Base-by-base conservation (phyloP, 2,113 vertebrate species). In the Dipodomys ordii region DNA sequence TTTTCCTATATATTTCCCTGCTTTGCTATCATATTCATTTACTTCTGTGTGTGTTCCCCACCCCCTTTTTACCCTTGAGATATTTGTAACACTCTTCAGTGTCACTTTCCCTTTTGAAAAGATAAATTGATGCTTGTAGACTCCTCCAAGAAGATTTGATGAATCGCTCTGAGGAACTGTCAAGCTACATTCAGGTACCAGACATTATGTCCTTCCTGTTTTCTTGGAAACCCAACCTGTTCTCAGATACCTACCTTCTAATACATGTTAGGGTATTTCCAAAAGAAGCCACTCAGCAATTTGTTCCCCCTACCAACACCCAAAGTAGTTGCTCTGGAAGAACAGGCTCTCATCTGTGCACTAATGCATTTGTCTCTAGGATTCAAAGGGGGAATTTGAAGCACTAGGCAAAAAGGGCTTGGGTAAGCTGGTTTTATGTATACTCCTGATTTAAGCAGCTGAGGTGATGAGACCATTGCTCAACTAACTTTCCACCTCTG, bases 391-490 rank as follows among this genome's bases (percentile, higher is more conserved):
- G 91, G 91, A 57, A 85, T 72, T 94, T 78, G 95, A 96, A 97
- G 28, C 27, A 32, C 6, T 23, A 85, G 94, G 94, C 88, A 13
- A 72, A 90, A 69, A 80, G 91, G 90, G 93, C 91, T 27, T 85
- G 92, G 93, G 57, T 1, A 3, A 93, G n/a, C 53, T 72, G 64
- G 95, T 97, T 84, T 93, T 93, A 91, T 74, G 69, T 88, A 93
- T 80, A 90, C 96, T 57, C 96, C 97, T 97, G 98, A 97, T 97
- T 98, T 98, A 96, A 94, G 96, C 90, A 77, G 30, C 92, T 87
- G 94, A 93, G 65, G 39, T 90, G 81, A 93, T 94, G 96, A 0
- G 97, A 67, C 94, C 81, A 93, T 96, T 11, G 3, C 94, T 96
- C 77, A 88, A 76, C 46, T 97, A 97, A 91, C 95, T 95, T 85